These are phyloP conservation scores for Leptinotarsa juncta DNA, from an alignment of 2,888 invertebrate genomes.

Conservation along the genomic window DNA sequence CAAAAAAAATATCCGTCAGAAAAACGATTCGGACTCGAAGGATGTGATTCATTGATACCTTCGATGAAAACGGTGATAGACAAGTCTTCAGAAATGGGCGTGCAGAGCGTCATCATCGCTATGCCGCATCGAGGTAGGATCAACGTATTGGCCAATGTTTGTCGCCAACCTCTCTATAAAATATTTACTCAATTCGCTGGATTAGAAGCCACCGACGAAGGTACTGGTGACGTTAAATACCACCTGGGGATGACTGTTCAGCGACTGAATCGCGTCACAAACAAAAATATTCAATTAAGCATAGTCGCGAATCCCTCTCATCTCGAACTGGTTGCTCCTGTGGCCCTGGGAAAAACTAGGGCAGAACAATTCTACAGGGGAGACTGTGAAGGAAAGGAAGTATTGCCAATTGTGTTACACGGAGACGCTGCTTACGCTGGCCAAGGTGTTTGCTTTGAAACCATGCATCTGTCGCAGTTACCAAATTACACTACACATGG, in stretches of 20 bases:
- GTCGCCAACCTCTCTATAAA: constrained; percentile 88
- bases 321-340: constrained; percentile 92
- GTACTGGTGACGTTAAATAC: constrained; percentile 91
- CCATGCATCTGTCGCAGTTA: constrained; percentile 92
- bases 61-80: constrained; percentile 99
- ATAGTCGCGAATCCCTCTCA: constrained; percentile 94
- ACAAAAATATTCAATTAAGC: constrained; percentile 88
- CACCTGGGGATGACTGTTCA: constrained; percentile 91
- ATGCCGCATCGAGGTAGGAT: constrained; percentile 89
- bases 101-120: constrained; percentile 96
- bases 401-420: constrained; percentile 93
- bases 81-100: constrained; percentile 91
- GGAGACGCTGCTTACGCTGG: constrained; percentile 96
- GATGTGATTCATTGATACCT: constrained; percentile 98
- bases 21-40: constrained; percentile 98
- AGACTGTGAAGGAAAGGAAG: constrained; percentile 90
- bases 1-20: constrained; percentile 99
- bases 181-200: constrained; percentile 93
- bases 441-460: constrained; percentile 95
- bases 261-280: constrained; percentile 87
- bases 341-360: constrained; percentile 93
- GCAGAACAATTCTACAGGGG: constrained; percentile 96
- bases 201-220: constrained; percentile 89
- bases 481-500: constrained; percentile 95
- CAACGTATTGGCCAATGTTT: constrained; percentile 91